phyloP scores from a whole-genome alignment of 2,113 vertebrate genomes.

The Glaucidium brasilianum region DNA sequence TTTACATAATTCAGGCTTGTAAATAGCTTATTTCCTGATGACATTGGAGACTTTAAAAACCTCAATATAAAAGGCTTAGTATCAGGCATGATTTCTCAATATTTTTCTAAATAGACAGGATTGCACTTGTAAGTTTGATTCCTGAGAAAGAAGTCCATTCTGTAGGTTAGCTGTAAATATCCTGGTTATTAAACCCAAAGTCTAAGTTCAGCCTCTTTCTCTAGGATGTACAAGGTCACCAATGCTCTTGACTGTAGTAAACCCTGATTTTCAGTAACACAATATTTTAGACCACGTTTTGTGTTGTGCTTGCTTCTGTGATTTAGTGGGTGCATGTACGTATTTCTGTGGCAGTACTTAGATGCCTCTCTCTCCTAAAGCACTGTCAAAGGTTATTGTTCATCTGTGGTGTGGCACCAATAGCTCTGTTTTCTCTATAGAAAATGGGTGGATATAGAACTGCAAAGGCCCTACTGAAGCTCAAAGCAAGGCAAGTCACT shows the following conservation, averaged over 20 bases:
- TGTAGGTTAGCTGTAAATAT: not conserved
- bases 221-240: not conserved
- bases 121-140: not conserved
- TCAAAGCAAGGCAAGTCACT: not conserved
- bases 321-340: fast-evolving
- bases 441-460: not conserved
- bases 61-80: not conserved
- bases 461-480: not conserved
- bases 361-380: not conserved
- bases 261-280: not conserved
- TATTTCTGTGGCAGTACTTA: fast-evolving
- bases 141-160: not conserved
- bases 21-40: not conserved
- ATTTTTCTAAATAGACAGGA: not conserved
- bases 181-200: not conserved
- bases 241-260: not conserved
- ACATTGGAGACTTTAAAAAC: not conserved
- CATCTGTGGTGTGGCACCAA: not conserved
- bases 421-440: not conserved
- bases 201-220: not conserved
- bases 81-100: not conserved
- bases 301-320: not conserved
- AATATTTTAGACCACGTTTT: not conserved
- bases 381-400: fast-evolving
- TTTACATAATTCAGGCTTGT: not conserved